Base-by-base conservation (phyloP, 2,888 invertebrate species). In the Myathropa florea region DNA sequence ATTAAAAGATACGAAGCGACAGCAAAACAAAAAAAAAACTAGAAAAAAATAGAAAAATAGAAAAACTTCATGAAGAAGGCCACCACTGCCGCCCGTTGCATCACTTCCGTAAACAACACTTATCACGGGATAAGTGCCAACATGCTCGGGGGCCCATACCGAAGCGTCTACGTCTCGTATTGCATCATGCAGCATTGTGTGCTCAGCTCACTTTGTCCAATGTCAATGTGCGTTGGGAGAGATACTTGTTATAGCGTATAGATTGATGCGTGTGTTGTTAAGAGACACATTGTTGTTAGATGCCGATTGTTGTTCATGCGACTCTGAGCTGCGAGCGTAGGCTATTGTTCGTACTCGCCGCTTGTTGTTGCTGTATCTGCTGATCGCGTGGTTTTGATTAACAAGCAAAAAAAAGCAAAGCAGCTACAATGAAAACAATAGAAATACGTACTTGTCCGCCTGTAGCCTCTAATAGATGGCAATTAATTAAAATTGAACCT, bases 41-140 rank as follows among this genome's bases (percentile, higher is more conserved):
- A 26, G 9, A 53, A 60, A 60, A 55, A 55, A 67, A 61, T 33
- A 46, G 26, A 53, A 30, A 23, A 12, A 12, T 4, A 12, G 59
- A 71, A 67, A 23, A 33, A 78, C 18, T 7, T 14, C 64, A 72
- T 63, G 18, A 33, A 78, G 82, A 77, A 82, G 82, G 77, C 82
- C 77, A 77, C 65, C 59, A 65, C 59, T 57, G 64, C 82, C 77
- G 60, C 85, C 85, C 65, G 82, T 85, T 85, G 85, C 82, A 85
- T 82, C 82, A 82, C 77, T 82, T 85, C 85, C 85, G 85, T 85
- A 85, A 85, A 85, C 84, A 84, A 76, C 85, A 85, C 77, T 77
- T 73, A 85, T 78, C 85, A 82, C 72, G 77, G 82, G 77, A 85
- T 72, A 81, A 81, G 84, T 81, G 82, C 77, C 72, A 85, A 83